phyloP scores from a whole-genome alignment of 1,140 invertebrate species.

The Mya arenaria region DNA sequence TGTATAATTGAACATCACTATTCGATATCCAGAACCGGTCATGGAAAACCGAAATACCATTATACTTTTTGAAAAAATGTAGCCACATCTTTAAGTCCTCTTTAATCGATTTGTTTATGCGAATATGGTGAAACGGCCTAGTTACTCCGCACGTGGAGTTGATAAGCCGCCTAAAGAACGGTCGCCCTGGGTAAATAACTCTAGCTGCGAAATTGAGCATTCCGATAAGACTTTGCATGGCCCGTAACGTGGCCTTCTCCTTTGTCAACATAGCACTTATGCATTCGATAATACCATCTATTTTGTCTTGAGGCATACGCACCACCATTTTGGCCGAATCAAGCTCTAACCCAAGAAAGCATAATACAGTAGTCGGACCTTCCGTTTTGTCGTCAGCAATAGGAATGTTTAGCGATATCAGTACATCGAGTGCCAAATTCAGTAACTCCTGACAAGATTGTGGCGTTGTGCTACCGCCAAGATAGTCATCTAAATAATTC shows the following conservation, averaged over 20 bases:
- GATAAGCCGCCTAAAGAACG: slow-evolving; percentile 44
- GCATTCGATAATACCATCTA: not conserved
- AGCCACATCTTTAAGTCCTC: no score
- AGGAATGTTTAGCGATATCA: not conserved
- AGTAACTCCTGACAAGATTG: not conserved
- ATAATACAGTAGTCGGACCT: not conserved
- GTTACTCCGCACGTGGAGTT: slow-evolving; percentile 1
- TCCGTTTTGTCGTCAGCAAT: slow-evolving; percentile 12
- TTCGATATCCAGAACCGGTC: no score
- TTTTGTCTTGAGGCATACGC: not conserved
- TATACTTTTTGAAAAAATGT: no score
- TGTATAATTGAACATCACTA: no score
- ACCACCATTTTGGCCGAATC: slow-evolving; percentile 1
- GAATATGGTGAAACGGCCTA: slow-evolving; percentile 43
- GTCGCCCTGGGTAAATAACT: slow-evolving; percentile 28
- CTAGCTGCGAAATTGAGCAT: slow-evolving; percentile 41
- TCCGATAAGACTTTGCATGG: slow-evolving; percentile 54
- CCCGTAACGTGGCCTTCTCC: not conserved
- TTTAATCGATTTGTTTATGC: no score
- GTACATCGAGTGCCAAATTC: not conserved
- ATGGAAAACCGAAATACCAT: no score
- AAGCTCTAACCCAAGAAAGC: slow-evolving; percentile 30
- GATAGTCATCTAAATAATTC: slow-evolving; percentile 26
- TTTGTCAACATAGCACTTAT: not conserved
- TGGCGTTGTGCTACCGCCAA: not conserved